These are phyloP conservation scores for Morelia viridis DNA, from an alignment of 2,797 vertebrate species.

Conservation along the genomic window DNA sequence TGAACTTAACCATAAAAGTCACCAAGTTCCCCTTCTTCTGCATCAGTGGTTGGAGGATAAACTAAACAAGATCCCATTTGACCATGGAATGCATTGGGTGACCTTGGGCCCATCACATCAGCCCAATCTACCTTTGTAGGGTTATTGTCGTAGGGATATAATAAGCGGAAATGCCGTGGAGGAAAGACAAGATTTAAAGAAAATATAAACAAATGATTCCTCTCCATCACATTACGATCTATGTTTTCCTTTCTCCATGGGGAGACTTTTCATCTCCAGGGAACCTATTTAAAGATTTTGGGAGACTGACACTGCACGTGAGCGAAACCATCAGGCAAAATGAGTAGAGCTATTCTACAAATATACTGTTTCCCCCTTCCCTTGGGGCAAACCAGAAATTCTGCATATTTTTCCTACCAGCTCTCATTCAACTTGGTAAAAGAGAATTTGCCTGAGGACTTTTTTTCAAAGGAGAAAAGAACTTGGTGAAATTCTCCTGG, in stretches of 20 bases:
- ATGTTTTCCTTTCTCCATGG: neutral
- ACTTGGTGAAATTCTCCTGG: neutral
- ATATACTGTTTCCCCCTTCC: neutral
- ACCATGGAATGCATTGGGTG: no score
- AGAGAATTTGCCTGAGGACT: neutral
- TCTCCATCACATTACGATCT: neutral
- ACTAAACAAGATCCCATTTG: no score
- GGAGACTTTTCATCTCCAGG: neutral
- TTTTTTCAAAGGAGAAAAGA: neutral
- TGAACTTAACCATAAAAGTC: no score
- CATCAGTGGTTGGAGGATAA: no score
- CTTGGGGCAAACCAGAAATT: neutral
- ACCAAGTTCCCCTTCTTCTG: no score
- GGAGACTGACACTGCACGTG: neutral
- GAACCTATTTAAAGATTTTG: neutral
- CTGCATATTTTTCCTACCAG: neutral
- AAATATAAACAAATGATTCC: neutral
- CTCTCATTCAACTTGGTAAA: neutral
- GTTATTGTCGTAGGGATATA: no score
- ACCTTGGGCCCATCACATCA: no score
- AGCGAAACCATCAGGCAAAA: neutral
- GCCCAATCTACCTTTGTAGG: no score
- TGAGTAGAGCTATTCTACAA: neutral
- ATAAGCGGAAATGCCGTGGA: no score
- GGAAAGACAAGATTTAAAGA: no score